These are phyloP conservation scores for Caenorhabditis uteleia DNA, from an alignment of 2,888 invertebrate genomes.

Conservation along the genomic window DNA sequence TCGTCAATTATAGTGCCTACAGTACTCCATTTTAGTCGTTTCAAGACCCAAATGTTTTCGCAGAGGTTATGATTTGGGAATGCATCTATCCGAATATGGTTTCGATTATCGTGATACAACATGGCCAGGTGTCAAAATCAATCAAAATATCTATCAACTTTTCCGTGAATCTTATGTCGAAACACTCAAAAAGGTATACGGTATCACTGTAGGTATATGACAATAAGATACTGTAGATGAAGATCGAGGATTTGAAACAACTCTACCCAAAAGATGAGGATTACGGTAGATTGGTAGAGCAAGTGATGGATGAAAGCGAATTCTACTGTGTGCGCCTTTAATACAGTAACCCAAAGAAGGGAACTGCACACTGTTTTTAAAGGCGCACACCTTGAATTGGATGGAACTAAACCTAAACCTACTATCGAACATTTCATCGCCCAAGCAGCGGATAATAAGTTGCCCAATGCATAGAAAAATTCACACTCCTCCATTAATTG, in stretches of 20 bases:
- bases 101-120: slow-evolving; percentile 12
- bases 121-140: neutral
- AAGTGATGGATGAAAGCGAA: slow-evolving; percentile 6
- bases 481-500: slow-evolving; percentile 8
- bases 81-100: slow-evolving; percentile 22
- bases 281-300: slow-evolving; percentile 1
- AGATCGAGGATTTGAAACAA: too few species aligned
- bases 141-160: slow-evolving; percentile 8
- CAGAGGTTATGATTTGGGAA: slow-evolving; percentile 20
- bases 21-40: too few species aligned
- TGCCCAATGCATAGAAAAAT: slow-evolving; percentile 23
- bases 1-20: too few species aligned
- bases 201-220: too few species aligned
- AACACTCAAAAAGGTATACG: slow-evolving; percentile 6
- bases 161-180: slow-evolving; percentile 15
- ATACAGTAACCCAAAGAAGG: too few species aligned
- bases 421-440: slow-evolving; percentile 5
- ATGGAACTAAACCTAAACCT: too few species aligned
- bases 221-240: neutral
- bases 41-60: too few species aligned
- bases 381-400: neutral
- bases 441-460: slow-evolving; percentile 26
- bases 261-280: too few species aligned
- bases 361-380: neutral
- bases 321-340: slow-evolving; percentile 25